Base-by-base conservation (phyloP, 2,797 vertebrate species). In the Nannoperca australis region DNA sequence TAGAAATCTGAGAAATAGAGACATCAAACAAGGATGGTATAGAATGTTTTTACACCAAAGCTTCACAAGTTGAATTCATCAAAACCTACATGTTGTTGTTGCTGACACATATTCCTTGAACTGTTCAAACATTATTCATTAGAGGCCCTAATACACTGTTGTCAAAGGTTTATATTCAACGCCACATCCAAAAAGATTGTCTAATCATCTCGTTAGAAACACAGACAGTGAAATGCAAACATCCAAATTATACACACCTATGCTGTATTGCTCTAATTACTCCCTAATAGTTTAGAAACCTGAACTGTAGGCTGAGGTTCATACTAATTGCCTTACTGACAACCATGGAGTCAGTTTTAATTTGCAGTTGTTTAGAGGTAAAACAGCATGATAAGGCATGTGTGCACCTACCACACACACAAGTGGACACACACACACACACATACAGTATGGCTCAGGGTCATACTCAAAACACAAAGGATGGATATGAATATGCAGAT, bases 401-500 rank as follows among this genome's bases (percentile, higher is more conserved):
- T 34, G 24, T 9, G 3, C 13, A 49, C 36, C 30, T 18, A 54
- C 38, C 22, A 20, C 30, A 42, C n/a, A 27, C 24, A 27, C 24
- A 27, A 27, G 1, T 22, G 30, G 17, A 60, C 24, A 58, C 63
- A 27, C 24, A 60, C 24, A 58, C 63, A 27, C 24, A 40, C 51
- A 64, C 24, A 22, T 24, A 32, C 12, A 36, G 12, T 13, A 40
- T 40, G 24, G 56, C 72, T 76, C 27, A 30, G 36, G 70, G 62
- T 47, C 34, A 27, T 11, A 62, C 38, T 44, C 49, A 40, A 42
- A 70, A 30, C 47, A 74, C 54, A 78, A 70, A 8, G 20, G 0
- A 20, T n/a, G 17, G 18, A 64, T 54, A 63, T 77, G 42, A 76
- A 83, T 74, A 84, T 81, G 63, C 44, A 84, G 18, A 80, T 82